Base-by-base conservation (phyloP, 2,113 vertebrate species). In the Psophia crepitans region DNA sequence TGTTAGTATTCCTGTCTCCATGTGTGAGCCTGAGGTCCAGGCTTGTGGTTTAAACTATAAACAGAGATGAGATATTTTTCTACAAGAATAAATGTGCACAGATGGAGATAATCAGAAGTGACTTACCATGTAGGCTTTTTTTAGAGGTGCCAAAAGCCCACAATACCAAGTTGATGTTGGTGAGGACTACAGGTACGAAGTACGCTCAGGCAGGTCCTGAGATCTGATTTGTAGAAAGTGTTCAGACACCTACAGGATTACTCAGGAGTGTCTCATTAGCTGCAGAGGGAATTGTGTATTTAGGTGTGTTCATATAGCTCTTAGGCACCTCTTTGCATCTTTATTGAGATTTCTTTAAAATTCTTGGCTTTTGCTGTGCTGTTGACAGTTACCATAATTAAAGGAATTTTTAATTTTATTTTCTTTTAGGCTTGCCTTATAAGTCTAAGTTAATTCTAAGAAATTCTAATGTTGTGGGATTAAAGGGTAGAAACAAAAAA, bases 71-170 rank as follows among this genome's bases (percentile, higher is more conserved):
- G 80, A 66, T 95, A 32, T 60, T 96, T 96, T 46, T 70, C 17
- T 81, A 35, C 56, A 74, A 46, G 86, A 90, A 89, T 87, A 96
- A 94, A 81, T 90, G 64, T 78, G 73, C 83, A 84, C 95, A 97
- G 95, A 95, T 96, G 96, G 96, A 91, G 91, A 56, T 95, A 78
- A 95, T 92, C 76, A 95, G 80, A 74, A 94, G 60, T 84, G 63
- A 95, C 83, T 96, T 58, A 30, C 66, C 35, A 83, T 81, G 94
- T 95, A n/a, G 86, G 93, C 76, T 90, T 58, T 87, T 87, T 66
- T 54, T 37, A 79, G 76, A 97, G 89, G 89, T 92, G 94, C 69
- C 69, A 84, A 90, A 83, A 96, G 84, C 94, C 94, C 95, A 89
- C 89, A 46, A 5, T 17, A 26, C 28, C 37, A 32, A 5, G 14